Evolutionary conservation across 2,797 vertebrate species (phyloP), one percentile per base, ranked within the genome.

Genomic region (Mus spretus): DNA sequence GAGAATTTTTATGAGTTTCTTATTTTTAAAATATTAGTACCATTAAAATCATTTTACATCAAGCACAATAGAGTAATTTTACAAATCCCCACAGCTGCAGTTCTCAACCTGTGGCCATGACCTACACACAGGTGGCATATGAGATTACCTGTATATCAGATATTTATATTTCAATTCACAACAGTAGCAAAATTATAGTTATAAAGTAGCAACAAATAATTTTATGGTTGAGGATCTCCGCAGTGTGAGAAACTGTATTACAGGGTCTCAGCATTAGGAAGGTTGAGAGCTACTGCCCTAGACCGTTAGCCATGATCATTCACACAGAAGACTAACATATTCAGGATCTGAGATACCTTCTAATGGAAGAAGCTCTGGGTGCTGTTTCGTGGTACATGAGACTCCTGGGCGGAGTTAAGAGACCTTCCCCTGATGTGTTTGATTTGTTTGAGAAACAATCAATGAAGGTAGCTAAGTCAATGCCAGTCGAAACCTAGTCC

Each of bases 21-120:
- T 90, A 75, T 34, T 0, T 92, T 77, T 24, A 0, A 80, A 70
- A 80, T 31, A 13, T 40, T 81, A 7, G n/a, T 1, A 80, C 72
- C 50, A 47, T 72, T 44, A 70, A 80, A 87, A 61, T 14, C 24
- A 55, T 89, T 92, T 92, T 77, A 91, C 91, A 50, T 65, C 34
- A 14, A 80, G 80, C 6, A 26, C 17, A 31, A 55, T 37, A 11
- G 22, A 91, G 44, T 40, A 19, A 79, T 92, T 89, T 95, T 44
- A 26, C 31, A 95, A 47, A 67, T 28, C 2, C 77, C 19, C 63
- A 12, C 61, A 70, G 74, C 28, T 11, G 50, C 7, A 19, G 57
- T 63, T 83, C 57, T 63, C 57, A 61, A 34, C 15, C 20, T n/a
- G 19, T 67, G 61, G 44, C 50, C 40, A 6, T 13, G 0, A 8